Conservation (phyloP, 2,113 vertebrate genomes). For the Semnornis frantzii region DNA sequence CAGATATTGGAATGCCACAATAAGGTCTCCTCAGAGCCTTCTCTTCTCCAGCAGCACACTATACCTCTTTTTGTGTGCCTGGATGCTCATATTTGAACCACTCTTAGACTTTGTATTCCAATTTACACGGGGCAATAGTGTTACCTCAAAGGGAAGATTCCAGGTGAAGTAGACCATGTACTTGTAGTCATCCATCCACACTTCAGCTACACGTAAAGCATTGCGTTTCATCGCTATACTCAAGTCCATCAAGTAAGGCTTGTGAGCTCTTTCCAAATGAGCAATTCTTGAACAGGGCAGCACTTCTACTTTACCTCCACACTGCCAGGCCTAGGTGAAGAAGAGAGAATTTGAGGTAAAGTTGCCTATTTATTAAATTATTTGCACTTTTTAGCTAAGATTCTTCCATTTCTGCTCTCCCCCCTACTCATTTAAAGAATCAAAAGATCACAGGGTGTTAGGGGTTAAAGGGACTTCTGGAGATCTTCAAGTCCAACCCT, state of each 20-base stretch:
- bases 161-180: conserved; percentile 78
- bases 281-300: conserved; percentile 81
- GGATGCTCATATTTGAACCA: neutral
- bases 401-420: neutral
- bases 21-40: no score
- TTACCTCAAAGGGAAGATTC: conserved; percentile 77
- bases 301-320: conserved; percentile 82
- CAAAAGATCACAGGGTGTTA: no score
- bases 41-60: no score
- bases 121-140: neutral
- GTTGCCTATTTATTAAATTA: neutral
- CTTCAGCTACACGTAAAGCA: conserved; percentile 77
- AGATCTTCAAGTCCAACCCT: no score
- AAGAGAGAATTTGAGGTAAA: neutral
- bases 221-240: conserved; percentile 63
- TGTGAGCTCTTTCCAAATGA: conserved; percentile 78
- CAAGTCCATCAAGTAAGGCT: conserved; percentile 77
- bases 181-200: conserved; percentile 85
- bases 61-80: neutral
- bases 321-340: conserved; percentile 79
- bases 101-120: neutral
- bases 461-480: no score
- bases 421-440: neutral
- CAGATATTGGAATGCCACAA: no score
- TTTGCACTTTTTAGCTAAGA: neutral